Percentiles rank a stretch among this genome's conserved stretches.
Conservation (phyloP, 1,140 invertebrate genomes). For the Stegodyphus dumicola region DNA sequence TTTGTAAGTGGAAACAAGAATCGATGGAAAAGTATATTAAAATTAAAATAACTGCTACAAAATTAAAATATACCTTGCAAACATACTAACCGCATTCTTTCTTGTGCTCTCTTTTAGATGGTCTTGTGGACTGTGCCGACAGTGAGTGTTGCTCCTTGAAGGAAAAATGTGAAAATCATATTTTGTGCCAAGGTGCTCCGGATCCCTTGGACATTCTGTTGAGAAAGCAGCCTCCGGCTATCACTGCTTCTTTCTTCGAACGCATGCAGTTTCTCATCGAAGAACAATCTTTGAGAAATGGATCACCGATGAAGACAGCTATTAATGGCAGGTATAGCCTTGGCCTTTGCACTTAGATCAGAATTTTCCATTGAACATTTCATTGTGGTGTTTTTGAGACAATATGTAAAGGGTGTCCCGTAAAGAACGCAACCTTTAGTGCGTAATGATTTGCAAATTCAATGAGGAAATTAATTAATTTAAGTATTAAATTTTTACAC, state of each 20-base stretch:
- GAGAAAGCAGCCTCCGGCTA: slow-evolving; percentile 93
- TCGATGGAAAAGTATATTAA: too few relatives aligned
- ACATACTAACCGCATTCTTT: background rate
- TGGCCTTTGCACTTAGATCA: background rate
- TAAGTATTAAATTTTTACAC: too few relatives aligned
- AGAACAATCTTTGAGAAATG: slow-evolving; percentile 97
- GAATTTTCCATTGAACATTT: background rate
- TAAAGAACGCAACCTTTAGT: too few relatives aligned
- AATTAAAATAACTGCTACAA: too few relatives aligned
- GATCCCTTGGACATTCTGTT: slow-evolving; percentile 95
- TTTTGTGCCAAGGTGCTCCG: slow-evolving; percentile 93
- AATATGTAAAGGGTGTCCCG: background rate
- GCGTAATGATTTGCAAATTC: too few relatives aligned
- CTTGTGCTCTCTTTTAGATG: slow-evolving; percentile 77
- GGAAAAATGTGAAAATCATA: slow-evolving; percentile 84
- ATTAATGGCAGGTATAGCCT: slow-evolving; percentile 93
- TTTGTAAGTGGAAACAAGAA: too few relatives aligned
- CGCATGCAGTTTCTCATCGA: slow-evolving; percentile 98
- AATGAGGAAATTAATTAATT: too few relatives aligned
- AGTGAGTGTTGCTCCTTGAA: slow-evolving; percentile 88
- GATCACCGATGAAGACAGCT: slow-evolving; percentile 97
- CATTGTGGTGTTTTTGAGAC: background rate
- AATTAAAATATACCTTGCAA: too few relatives aligned
- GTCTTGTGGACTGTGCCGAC: slow-evolving; percentile 96
- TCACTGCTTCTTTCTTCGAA: slow-evolving; percentile 97